These are phyloP conservation scores for Muscina levida DNA, from an alignment of 2,888 invertebrate genomes.

Conservation along the genomic window DNA sequence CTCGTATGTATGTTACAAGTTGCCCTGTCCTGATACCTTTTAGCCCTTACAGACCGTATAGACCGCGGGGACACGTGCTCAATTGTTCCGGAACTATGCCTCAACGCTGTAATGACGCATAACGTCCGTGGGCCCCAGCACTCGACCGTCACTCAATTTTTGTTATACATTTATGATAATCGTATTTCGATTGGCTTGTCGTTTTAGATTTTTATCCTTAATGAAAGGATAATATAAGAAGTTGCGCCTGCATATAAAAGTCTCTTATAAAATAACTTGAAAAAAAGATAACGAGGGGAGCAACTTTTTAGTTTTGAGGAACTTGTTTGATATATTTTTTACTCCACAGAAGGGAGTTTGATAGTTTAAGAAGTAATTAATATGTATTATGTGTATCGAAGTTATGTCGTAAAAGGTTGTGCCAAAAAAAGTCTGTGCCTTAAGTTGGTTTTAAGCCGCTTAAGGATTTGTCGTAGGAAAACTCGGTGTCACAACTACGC, in stretches of 20 bases:
- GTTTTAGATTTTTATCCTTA: constrained; percentile 57
- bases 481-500: too few relatives aligned
- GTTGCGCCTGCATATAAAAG: background rate
- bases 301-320: too few relatives aligned
- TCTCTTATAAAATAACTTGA: background rate
- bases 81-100: constrained; percentile 61
- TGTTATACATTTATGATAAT: constrained; percentile 38
- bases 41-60: constrained; percentile 54
- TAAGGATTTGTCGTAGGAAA: too few relatives aligned
- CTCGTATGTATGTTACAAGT: constrained; percentile 52
- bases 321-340: too few relatives aligned
- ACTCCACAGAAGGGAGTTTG: too few relatives aligned
- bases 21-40: constrained; percentile 39
- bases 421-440: too few relatives aligned
- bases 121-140: constrained; percentile 14
- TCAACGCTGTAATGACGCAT: constrained; percentile 34
- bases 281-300: constrained; percentile 13
- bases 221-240: constrained; percentile 37
- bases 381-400: too few relatives aligned
- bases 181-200: constrained; percentile 45
- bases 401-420: too few relatives aligned
- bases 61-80: constrained; percentile 57
- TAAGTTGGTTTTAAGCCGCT: too few relatives aligned
- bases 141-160: constrained; percentile 13
- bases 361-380: too few relatives aligned